Conservation (phyloP, 1,140 invertebrate species). For the Charaxes varanes region DNA sequence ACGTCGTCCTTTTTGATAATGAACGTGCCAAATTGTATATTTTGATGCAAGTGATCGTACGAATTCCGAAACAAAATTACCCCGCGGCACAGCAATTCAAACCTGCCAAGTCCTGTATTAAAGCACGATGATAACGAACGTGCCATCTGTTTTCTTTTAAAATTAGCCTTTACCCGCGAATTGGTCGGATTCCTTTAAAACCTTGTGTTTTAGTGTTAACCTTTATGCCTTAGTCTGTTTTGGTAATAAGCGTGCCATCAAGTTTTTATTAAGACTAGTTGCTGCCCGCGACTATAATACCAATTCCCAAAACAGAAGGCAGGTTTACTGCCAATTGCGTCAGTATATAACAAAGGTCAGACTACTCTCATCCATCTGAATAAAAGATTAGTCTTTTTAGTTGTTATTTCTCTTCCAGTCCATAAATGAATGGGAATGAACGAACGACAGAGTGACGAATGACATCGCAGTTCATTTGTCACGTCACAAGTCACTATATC, state of each 20-base stretch:
- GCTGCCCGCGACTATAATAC: too few relatives aligned
- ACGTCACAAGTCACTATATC: slow-evolving; percentile 38
- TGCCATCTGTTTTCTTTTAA: slow-evolving; percentile 14
- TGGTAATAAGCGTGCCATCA: too few relatives aligned
- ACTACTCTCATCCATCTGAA: slow-evolving; percentile 52
- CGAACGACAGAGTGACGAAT: slow-evolving; percentile 45
- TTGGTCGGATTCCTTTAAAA: too few relatives aligned
- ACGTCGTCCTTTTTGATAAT: too few relatives aligned
- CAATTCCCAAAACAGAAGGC: too few relatives aligned
- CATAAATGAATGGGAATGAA: slow-evolving; percentile 65
- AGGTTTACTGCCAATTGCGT: too few relatives aligned
- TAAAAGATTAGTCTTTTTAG: slow-evolving; percentile 70
- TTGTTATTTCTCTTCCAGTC: slow-evolving; percentile 60
- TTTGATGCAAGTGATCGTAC: too few relatives aligned
- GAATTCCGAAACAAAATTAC: slow-evolving; percentile 57
- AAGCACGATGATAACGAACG: slow-evolving; percentile 53
- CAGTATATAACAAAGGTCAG: too few relatives aligned
- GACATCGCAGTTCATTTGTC: slow-evolving; percentile 72
- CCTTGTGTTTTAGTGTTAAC: too few relatives aligned
- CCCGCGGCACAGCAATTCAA: slow-evolving; percentile 40
- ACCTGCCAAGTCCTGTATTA: slow-evolving; percentile 61
- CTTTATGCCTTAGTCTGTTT: too few relatives aligned
- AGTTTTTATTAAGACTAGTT: neutral
- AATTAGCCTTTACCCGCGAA: neutral
- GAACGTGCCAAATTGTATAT: too few relatives aligned